phyloP scores from a whole-genome alignment of 2,113 vertebrate species.

The Gobius niger region DNA sequence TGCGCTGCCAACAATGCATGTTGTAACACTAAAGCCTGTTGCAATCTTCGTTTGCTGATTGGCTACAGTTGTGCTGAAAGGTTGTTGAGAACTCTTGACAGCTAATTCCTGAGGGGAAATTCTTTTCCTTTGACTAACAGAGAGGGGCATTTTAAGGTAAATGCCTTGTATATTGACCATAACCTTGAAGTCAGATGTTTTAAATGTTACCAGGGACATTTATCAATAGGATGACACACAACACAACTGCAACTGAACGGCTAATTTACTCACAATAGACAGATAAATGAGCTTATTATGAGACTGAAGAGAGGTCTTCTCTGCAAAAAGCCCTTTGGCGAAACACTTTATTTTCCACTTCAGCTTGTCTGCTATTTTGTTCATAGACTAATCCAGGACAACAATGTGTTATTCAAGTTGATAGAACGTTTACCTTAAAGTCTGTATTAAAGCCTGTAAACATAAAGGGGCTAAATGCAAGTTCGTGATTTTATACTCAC shows the following conservation, averaged over 20 bases:
- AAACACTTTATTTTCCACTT: neutral
- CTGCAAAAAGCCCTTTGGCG: neutral
- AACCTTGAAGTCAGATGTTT: neutral
- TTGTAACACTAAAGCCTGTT: conserved; percentile 18
- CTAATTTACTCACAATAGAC: conserved; percentile 1
- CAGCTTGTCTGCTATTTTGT: neutral
- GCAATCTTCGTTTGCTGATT: conserved; percentile 31
- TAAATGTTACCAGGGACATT: conserved; percentile 1
- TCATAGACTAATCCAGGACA: neutral
- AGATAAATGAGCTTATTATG: conserved; percentile 26
- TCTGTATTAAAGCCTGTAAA: no score
- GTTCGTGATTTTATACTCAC: no score
- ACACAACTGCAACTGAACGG: neutral
- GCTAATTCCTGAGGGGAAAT: conserved; percentile 25
- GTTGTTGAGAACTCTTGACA: conserved; percentile 17
- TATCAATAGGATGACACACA: neutral
- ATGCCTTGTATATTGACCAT: neutral
- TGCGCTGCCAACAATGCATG: conserved; percentile 24
- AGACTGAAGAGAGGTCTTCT: neutral
- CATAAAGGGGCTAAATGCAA: no score
- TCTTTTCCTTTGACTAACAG: conserved; percentile 20
- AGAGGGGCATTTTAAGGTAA: conserved; percentile 6
- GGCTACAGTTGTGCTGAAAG: conserved; percentile 36
- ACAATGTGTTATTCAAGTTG: no score
- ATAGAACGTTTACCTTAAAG: no score